These are phyloP conservation scores for Melikaiella ostensackeni DNA, from an alignment of 2,888 invertebrate species.

Conservation along the genomic window DNA sequence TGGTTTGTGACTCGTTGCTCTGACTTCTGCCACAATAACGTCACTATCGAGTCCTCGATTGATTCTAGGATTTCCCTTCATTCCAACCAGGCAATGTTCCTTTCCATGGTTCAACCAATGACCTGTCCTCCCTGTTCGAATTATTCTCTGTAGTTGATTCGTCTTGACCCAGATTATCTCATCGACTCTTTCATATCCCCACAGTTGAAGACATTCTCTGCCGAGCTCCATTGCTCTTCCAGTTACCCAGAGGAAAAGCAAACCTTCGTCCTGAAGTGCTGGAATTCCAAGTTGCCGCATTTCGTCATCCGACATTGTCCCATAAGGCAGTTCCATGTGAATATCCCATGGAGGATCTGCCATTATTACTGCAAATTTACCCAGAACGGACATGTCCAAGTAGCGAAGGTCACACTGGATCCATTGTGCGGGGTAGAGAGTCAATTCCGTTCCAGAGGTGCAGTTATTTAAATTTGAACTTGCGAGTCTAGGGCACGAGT, in stretches of 20 bases:
- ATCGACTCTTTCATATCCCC: slow-evolving; percentile 98
- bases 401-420: slow-evolving; percentile 97
- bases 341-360: slow-evolving; percentile 99
- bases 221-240: slow-evolving; percentile 98
- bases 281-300: slow-evolving; percentile 97
- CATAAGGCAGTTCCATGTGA: slow-evolving; percentile 99
- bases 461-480: slow-evolving; percentile 51
- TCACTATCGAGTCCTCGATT: slow-evolving; percentile 98
- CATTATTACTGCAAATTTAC: slow-evolving; percentile 99
- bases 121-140: slow-evolving; percentile 96
- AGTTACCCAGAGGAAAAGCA: slow-evolving; percentile 98
- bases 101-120: slow-evolving; percentile 99
- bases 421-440: slow-evolving; percentile 95
- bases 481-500: not conserved
- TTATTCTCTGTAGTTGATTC: slow-evolving; percentile 97
- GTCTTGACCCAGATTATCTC: slow-evolving; percentile 99
- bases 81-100: slow-evolving; percentile 96
- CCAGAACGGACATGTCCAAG: slow-evolving; percentile 93
- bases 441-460: slow-evolving; percentile 79
- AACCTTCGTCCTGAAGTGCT: slow-evolving; percentile 95
- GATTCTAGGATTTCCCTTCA: slow-evolving; percentile 95
- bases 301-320: slow-evolving; percentile 99
- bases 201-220: slow-evolving; percentile 94
- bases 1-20: slow-evolving; percentile 98
- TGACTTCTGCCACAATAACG: slow-evolving; percentile 98